Evolutionary conservation across 2,113 vertebrate genomes (phyloP), one percentile per base, ranked within the genome.

Genomic region (Sphaerodactylus townsendi): DNA sequence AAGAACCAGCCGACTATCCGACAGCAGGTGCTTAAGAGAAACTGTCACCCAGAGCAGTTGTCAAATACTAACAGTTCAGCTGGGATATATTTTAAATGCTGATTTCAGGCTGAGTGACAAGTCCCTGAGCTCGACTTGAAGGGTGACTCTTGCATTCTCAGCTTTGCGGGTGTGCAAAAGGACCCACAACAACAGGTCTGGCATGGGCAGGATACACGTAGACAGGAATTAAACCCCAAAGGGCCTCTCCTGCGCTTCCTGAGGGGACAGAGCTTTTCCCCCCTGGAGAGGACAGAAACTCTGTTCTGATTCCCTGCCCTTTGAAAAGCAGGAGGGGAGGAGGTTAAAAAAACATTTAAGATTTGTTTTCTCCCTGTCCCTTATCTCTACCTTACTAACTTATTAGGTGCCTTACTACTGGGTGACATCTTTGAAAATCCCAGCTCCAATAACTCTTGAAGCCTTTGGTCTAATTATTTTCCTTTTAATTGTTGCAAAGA

Each of bases 401-500:
- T n/a, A n/a, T n/a, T n/a, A n/a, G 0, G 5, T 25, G 2, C 80
- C 76, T 85, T 25, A 1, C n/a, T 84, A n/a, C 75, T 41, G 77
- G 56, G 56, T 84, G 79, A 79, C 88, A 85, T 70, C 33, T 0
- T 46, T 23, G 9, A 65, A 3, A 37, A 2, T 10, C 11, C 25
- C 6, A 64, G 50, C 50, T 11, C 77, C 10, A 84, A 28, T 1
- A 48, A 78, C 65, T 87, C 89, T 81, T 17, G 56, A 91, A 93
- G 81, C 86, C 74, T 69, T 81, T 62, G 64, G 64, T 79, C 88
- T 90, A 88, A 86, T 93, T 88, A 71, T 92, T 92, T 79, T 72
- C 2, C 23, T 68, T 89, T 86, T 86, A 93, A 88, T 84, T 87
- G 91, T 92, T 10, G 1, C 90, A 93, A 94, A 90, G 84, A 92